A percentile compares a stretch with the other conserved stretches of the same genome.
phyloP scores from a whole-genome alignment of 2,797 vertebrate species.

The Malacoraja senta region DNA sequence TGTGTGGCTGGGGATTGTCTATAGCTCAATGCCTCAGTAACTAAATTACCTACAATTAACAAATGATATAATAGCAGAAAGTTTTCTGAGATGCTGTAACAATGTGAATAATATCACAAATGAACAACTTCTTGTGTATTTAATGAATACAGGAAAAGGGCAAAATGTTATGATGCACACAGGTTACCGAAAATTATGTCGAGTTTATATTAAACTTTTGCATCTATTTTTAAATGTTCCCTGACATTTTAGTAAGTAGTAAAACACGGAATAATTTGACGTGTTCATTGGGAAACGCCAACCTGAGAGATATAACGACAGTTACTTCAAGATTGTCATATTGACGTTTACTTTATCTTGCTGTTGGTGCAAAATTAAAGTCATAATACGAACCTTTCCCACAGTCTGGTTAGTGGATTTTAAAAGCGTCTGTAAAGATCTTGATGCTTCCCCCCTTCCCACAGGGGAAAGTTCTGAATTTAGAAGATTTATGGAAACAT shows the following conservation, averaged over 20 bases:
- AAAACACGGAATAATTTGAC: neutral
- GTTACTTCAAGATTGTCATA: neutral
- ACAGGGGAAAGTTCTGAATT: neutral
- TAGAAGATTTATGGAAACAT: neutral
- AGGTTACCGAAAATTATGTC: neutral
- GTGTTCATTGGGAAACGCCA: neutral
- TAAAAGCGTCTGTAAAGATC: neutral
- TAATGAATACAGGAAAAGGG: neutral
- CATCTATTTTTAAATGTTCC: neutral
- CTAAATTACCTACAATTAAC: neutral
- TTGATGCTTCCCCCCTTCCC: neutral
- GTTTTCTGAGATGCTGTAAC: neutral
- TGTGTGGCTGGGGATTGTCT: neutral
- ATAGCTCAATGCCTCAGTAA: neutral
- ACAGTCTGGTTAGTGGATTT: neutral
- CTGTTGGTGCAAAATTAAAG: neutral
- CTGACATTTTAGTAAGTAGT: neutral
- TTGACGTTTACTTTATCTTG: neutral
- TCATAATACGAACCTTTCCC: neutral
- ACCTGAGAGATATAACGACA: neutral
- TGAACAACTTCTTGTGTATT: neutral
- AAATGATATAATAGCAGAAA: constrained; percentile 10
- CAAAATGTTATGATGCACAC: neutral
- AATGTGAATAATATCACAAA: neutral
- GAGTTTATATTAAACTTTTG: constrained; percentile 17